These are phyloP conservation scores for Drosophila kurseongensis DNA, from an alignment of 1,140 invertebrate species.

Conservation along the genomic window DNA sequence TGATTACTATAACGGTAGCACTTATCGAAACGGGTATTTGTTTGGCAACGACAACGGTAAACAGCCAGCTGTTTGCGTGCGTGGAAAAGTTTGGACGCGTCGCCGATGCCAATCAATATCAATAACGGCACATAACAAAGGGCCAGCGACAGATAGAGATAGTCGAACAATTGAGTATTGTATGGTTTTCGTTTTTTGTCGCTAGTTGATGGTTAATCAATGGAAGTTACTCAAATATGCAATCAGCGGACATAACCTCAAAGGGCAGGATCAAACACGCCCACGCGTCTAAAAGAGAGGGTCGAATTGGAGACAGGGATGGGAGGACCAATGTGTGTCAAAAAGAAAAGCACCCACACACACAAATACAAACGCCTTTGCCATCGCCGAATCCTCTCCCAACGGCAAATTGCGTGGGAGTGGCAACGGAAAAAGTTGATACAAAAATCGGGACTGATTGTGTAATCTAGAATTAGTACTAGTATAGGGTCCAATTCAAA, in stretches of 20 bases:
- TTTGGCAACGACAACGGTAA: constrained; percentile 12
- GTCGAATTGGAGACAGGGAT: not conserved
- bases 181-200: not conserved
- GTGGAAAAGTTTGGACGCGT: constrained; percentile 32
- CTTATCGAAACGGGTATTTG: constrained; percentile 3
- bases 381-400: constrained; percentile 32
- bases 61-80: constrained; percentile 30
- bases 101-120: constrained; percentile 38
- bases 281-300: not conserved
- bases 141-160: constrained; percentile 16
- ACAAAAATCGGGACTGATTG: constrained; percentile 28
- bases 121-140: constrained; percentile 40
- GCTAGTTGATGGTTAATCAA: constrained; percentile 43
- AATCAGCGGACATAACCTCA: constrained; percentile 43
- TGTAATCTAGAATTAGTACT: constrained; percentile 35
- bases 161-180: not conserved
- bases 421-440: constrained; percentile 25
- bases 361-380: not conserved
- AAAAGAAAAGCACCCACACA: not conserved
- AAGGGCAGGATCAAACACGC: constrained; percentile 31
- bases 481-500: constrained; percentile 3
- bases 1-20: not conserved
- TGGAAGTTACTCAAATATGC: constrained; percentile 40
- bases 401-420: constrained; percentile 33
- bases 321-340: constrained; percentile 35